Conservation (phyloP, 2,113 vertebrate species). For the Chionis minor region DNA sequence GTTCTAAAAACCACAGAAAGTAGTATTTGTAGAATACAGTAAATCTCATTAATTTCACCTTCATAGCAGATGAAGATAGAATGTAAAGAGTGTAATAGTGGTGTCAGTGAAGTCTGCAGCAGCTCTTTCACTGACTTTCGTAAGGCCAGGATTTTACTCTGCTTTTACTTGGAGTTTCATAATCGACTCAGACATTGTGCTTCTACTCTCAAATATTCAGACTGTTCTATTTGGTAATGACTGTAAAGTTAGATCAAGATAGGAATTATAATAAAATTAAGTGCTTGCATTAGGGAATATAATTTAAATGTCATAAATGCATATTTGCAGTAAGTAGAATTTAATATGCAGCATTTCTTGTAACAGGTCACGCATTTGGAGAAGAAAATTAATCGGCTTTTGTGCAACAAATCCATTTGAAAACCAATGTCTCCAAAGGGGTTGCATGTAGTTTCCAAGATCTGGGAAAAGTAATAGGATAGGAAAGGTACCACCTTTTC, state of each 20-base stretch:
- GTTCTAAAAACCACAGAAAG: neutral
- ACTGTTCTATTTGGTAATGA: slow-evolving; percentile 22
- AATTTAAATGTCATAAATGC: slow-evolving; percentile 65
- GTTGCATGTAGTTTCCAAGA: slow-evolving; percentile 27
- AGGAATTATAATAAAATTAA: slow-evolving; percentile 53
- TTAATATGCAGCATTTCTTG: slow-evolving; percentile 64
- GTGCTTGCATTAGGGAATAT: slow-evolving; percentile 26
- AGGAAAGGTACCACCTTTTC: slow-evolving; percentile 6
- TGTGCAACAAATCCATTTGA: slow-evolving; percentile 44
- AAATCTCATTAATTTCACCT: neutral
- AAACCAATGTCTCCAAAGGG: neutral
- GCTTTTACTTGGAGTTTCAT: neutral
- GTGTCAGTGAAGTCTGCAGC: neutral
- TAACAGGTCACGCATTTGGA: slow-evolving; percentile 42
- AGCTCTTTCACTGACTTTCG: neutral
- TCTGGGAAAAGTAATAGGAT: neutral
- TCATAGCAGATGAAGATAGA: neutral
- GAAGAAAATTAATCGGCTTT: slow-evolving; percentile 42
- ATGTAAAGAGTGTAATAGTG: neutral
- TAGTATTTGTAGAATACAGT: neutral
- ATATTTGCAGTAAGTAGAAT: slow-evolving; percentile 49
- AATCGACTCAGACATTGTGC: neutral
- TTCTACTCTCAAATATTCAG: neutral
- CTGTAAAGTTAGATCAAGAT: slow-evolving; percentile 46
- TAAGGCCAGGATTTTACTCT: neutral